Conservation (phyloP, 2,888 invertebrate genomes). For the Euphydryas editha region DNA sequence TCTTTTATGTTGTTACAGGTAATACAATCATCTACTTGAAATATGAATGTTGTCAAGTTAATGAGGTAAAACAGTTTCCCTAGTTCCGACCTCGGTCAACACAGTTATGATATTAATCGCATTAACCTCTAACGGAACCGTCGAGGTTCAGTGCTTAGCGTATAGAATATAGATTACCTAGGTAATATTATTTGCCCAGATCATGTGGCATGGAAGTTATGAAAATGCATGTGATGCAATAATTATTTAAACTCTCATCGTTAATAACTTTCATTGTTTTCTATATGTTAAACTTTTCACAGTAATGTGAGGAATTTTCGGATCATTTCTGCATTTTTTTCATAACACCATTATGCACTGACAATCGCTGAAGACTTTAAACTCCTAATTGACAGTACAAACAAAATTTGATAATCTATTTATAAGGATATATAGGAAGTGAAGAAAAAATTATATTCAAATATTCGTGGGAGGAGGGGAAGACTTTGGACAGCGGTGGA, state of each 20-base stretch:
- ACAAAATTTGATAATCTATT: too few relatives aligned
- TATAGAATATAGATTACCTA: neutral
- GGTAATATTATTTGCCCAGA: neutral
- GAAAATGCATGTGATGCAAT: neutral
- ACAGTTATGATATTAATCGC: slow-evolving; percentile 10
- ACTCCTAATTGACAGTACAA: too few relatives aligned
- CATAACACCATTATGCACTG: too few relatives aligned
- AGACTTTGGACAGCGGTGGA: too few relatives aligned
- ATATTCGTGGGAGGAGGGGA: too few relatives aligned
- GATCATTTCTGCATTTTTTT: too few relatives aligned
- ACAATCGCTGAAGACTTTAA: too few relatives aligned
- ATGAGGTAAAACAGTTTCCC: neutral
- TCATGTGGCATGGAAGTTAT: neutral
- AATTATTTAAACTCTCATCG: neutral
- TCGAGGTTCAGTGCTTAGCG: neutral
- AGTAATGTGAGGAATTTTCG: too few relatives aligned
- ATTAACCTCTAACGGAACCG: slow-evolving; percentile 8
- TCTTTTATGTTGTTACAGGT: slow-evolving; percentile 32
- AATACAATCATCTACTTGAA: neutral
- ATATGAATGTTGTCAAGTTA: neutral
- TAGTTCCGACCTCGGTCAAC: neutral
- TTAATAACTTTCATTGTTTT: neutral
- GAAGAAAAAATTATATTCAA: too few relatives aligned
- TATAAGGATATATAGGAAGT: too few relatives aligned
- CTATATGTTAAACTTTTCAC: neutral